Evolutionary conservation across 2,113 vertebrate genomes (phyloP).

Genomic region (Galeopterus variegatus): DNA sequence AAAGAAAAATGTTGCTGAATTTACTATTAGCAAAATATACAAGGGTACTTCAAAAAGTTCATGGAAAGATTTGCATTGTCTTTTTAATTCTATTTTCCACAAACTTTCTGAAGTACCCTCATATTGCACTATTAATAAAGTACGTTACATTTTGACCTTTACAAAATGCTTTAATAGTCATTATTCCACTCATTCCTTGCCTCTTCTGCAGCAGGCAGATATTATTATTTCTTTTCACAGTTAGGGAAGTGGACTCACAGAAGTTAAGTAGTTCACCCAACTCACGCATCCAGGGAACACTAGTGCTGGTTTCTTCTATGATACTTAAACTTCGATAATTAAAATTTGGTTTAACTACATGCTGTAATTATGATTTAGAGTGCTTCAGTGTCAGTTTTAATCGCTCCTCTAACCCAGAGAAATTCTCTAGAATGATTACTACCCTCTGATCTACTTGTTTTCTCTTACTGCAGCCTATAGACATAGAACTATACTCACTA

Average conservation of each 20-base stretch:
- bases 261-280: neutral
- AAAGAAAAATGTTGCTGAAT: neutral
- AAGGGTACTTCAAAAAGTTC: too few species aligned
- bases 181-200: neutral
- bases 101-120: too few species aligned
- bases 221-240: neutral
- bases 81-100: too few species aligned
- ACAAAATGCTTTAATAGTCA: neutral
- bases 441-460: neutral
- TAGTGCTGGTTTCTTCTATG: neutral
- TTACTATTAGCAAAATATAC: conserved; percentile 34
- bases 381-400: neutral
- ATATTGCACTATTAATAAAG: neutral
- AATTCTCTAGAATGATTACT: neutral
- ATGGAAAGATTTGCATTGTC: too few species aligned
- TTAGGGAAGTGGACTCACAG: neutral
- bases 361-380: neutral
- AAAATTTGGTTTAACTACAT: neutral
- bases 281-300: neutral
- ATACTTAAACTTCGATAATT: neutral
- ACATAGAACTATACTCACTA: neutral
- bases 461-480: neutral
- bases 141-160: neutral
- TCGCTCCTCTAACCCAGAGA: neutral
- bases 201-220: neutral